These are phyloP conservation scores for Blennius ocellaris DNA, from an alignment of 2,113 vertebrate species.

Conservation along the genomic window DNA sequence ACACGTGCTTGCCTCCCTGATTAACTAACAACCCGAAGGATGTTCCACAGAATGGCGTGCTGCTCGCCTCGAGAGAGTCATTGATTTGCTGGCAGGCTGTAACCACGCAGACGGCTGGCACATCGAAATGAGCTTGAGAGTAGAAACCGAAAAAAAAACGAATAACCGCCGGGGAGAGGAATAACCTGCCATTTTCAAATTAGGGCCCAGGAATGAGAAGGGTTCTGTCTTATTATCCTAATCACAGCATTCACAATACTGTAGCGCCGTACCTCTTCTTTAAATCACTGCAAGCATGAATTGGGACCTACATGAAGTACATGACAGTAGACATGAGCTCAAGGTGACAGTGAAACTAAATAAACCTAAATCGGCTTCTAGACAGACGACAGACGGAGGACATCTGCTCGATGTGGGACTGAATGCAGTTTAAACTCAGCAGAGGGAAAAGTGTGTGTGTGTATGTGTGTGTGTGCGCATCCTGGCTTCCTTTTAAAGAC, in stretches of 20 bases:
- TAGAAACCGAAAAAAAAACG: constrained; percentile 22
- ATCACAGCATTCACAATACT: no score
- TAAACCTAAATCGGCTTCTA: constrained; percentile 9
- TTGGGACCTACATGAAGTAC: background rate
- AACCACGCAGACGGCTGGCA: constrained; percentile 49
- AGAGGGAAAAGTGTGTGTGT: background rate
- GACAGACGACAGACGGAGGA: constrained; percentile 22
- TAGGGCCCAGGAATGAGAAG: background rate
- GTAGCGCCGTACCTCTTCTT: no score
- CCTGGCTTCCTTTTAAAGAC: constrained; percentile 11
- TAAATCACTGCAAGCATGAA: background rate
- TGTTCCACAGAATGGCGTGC: constrained; percentile 31
- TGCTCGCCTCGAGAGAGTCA: constrained; percentile 45
- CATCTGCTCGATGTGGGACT: constrained; percentile 25
- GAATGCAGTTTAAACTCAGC: constrained; percentile 2
- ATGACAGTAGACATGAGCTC: background rate
- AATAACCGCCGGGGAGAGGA: constrained; percentile 15
- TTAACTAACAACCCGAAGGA: constrained; percentile 65
- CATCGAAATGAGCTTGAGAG: constrained; percentile 41
- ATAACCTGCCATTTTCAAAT: constrained; percentile 14
- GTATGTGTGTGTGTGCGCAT: background rate
- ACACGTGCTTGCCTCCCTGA: constrained; percentile 61
- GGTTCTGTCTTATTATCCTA: background rate
- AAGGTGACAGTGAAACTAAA: constrained; percentile 4
- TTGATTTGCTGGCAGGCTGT: constrained; percentile 58